Evolutionary conservation across 2,888 invertebrate species (phyloP).

Genomic region (Drosophila subsilvestris): DNA sequence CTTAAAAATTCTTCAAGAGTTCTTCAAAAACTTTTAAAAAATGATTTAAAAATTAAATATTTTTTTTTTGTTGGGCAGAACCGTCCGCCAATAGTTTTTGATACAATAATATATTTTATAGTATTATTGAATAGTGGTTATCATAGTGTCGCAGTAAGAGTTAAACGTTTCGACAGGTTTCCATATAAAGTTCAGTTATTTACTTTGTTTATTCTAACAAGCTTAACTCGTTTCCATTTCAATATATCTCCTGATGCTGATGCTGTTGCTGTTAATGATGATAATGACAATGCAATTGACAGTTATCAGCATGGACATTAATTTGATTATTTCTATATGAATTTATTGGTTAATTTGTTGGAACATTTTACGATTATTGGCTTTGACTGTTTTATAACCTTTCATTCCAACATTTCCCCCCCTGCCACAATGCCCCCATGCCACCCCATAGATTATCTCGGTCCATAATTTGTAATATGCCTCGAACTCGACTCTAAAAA

Average conservation of each 20-base stretch:
- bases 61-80: too few species aligned
- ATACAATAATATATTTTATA: too few species aligned
- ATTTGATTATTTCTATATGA: conserved; percentile 76
- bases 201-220: neutral
- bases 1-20: too few species aligned
- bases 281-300: conserved; percentile 48
- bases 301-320: conserved; percentile 74
- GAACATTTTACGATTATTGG: conserved; percentile 74
- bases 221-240: conserved; percentile 18
- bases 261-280: conserved; percentile 28
- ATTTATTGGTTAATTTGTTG: conserved; percentile 80
- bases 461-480: conserved; percentile 66
- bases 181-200: neutral
- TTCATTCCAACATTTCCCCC: conserved; percentile 1
- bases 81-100: too few species aligned
- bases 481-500: conserved; percentile 32
- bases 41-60: too few species aligned
- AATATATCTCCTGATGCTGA: conserved; percentile 13
- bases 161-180: neutral
- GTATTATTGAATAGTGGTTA: too few species aligned
- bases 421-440: neutral
- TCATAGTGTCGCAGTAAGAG: too few species aligned
- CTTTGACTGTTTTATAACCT: conserved; percentile 45
- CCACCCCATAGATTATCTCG: conserved; percentile 56
- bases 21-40: too few species aligned